A percentile compares a stretch with the other conserved stretches of the same genome.
These are phyloP conservation scores for Hyles vespertilio DNA, from an alignment of 1,140 invertebrate species.

Conservation along the genomic window DNA sequence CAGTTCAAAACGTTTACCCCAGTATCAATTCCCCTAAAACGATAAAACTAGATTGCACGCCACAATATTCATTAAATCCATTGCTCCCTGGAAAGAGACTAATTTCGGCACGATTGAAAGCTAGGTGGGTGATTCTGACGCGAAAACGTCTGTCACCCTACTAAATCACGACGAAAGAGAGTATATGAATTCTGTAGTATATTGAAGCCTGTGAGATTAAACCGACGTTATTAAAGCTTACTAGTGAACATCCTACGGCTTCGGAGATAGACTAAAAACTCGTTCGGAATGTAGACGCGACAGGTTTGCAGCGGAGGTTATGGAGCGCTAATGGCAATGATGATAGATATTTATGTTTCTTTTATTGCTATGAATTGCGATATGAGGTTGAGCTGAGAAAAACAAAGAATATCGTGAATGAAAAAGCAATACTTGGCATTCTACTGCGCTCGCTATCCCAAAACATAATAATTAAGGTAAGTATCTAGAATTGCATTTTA, in stretches of 20 bases:
- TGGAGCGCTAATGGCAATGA: not conserved
- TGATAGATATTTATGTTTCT: too few species aligned
- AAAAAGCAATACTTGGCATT: too few species aligned
- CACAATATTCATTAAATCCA: not conserved
- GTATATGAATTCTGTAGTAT: constrained; percentile 13
- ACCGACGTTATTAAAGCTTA: constrained; percentile 12
- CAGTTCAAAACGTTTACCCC: too few species aligned
- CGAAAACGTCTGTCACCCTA: not conserved
- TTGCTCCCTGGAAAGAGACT: too few species aligned
- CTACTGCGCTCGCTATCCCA: too few species aligned
- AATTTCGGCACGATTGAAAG: not conserved
- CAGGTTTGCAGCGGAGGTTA: not conserved
- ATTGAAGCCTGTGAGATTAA: constrained; percentile 14
- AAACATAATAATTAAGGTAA: too few species aligned
- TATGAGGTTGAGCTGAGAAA: too few species aligned
- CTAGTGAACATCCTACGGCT: constrained; percentile 8
- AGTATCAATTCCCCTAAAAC: not conserved
- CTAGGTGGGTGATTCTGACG: not conserved
- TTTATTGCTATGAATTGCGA: too few species aligned
- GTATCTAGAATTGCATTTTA: too few species aligned
- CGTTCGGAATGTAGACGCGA: not conserved
- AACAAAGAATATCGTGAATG: too few species aligned
- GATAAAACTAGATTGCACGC: not conserved
- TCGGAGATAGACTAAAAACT: not conserved
- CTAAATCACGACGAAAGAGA: constrained; percentile 11